Evolutionary conservation across 2,113 vertebrate genomes (phyloP), one percentile per base, ranked within the genome.

Genomic region (Nibea albiflora): DNA sequence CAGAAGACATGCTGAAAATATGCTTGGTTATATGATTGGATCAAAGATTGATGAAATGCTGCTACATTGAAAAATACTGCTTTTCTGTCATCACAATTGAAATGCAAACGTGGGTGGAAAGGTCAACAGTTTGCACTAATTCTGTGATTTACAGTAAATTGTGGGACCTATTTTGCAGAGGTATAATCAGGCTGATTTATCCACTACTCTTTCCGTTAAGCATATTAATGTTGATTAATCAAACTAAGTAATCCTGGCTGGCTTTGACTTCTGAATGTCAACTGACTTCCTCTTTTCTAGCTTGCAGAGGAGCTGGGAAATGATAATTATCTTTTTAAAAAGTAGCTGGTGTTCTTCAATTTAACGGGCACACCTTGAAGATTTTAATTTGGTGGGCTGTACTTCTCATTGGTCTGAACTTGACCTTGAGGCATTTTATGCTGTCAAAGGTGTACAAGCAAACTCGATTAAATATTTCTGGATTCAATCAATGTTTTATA

Each of bases 201-300:
- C 73, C 5, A 17, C 57, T 61, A 20, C 42, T 60, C 76, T 87
- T 78, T 83, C 56, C 47, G 56, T 39, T 52, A 28, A 84, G 50
- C 39, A 73, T 73, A 56, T 82, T 76, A 81, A 76, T 73, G 46
- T 82, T 20, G 50, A 79, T 84, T 77, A 76, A 85, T 83, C 74
- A 81, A 78, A 44, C 50, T 52, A 76, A 78, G 26, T 62, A 82
- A 85, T 84, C 53, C 67, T 54, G 44, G 22, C 47, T 70, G 57
- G 17, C 60, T 90, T 66, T 64, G 70, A 79, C 39, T 75, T 67
- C 57, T 80, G 76, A 69, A 73, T 90, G 75, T 80, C 49, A 85
- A 52, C 47, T 46, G 16, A 49, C 26, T 70, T 69, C 50, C 71
- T 77, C 17, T 77, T 31, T 79, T 47, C 76, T 46, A 62, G 46